Conservation (phyloP, 2,113 vertebrate genomes). For the Calonectris borealis region DNA sequence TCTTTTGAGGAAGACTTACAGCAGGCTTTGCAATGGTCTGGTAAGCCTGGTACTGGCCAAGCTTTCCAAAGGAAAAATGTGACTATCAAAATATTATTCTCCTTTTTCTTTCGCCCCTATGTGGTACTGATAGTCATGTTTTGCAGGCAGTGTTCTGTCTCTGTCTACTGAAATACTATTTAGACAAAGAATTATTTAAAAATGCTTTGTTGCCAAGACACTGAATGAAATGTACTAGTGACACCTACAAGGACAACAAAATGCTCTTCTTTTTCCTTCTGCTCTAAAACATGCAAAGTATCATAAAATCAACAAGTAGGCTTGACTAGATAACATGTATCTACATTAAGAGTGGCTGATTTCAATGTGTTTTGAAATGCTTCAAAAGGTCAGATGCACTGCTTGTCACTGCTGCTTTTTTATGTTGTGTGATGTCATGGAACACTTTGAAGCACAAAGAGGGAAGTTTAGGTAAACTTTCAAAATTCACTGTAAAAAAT, state of each 20-base stretch:
- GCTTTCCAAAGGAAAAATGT: background rate
- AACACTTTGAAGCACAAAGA: constrained; percentile 4
- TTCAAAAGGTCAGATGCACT: background rate
- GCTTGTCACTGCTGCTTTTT: background rate
- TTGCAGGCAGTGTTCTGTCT: background rate
- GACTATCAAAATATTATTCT: background rate
- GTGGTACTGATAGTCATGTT: background rate
- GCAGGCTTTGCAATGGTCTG: background rate
- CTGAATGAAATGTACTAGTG: background rate
- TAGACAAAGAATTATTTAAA: background rate
- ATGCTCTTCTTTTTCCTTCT: background rate
- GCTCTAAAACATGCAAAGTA: constrained; percentile 21
- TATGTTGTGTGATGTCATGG: background rate
- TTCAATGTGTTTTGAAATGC: background rate
- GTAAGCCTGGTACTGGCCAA: background rate
- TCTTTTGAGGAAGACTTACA: background rate
- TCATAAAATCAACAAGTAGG: background rate
- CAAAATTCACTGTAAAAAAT: constrained; percentile 22
- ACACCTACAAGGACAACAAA: background rate
- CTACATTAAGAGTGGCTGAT: background rate
- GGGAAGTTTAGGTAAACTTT: background rate
- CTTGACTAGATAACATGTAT: background rate
- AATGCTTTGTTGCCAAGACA: background rate
- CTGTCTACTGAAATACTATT: background rate
- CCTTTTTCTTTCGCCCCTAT: background rate